Conservation (phyloP, 2,113 vertebrate species). For the Ammospiza nelsoni region DNA sequence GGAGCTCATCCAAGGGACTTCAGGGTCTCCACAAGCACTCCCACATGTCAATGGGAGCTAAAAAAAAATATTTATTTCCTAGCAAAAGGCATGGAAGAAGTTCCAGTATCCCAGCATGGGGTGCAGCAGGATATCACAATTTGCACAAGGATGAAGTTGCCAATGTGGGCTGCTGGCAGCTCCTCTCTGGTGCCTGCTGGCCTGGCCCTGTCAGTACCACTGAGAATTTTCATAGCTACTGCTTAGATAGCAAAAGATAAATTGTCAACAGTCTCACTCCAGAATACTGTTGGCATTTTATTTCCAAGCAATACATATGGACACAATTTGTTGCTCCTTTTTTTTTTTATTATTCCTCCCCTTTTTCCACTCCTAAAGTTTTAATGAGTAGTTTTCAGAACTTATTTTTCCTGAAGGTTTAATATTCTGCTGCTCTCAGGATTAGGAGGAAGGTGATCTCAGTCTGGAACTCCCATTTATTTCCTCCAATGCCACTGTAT, state of each 20-base stretch:
- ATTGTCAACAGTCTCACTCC: neutral
- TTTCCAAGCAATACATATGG: neutral
- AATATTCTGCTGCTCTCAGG: neutral
- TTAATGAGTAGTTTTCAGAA: conserved; percentile 32
- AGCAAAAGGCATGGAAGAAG: neutral
- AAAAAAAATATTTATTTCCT: neutral
- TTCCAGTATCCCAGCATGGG: neutral
- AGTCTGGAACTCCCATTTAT: neutral
- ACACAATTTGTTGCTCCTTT: neutral
- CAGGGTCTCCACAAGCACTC: neutral
- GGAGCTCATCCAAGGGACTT: neutral
- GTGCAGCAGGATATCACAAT: neutral
- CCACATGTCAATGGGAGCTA: neutral
- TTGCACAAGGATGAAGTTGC: neutral
- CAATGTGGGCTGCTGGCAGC: neutral
- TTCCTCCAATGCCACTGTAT: neutral
- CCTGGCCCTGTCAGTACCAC: neutral
- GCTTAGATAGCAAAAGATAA: neutral
- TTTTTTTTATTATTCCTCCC: neutral
- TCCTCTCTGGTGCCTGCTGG: neutral
- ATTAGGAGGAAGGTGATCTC: neutral
- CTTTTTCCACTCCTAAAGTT: neutral
- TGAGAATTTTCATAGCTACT: neutral
- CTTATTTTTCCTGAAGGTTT: neutral
- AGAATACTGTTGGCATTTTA: neutral